Evolutionary conservation across 2,888 invertebrate genomes (phyloP), one percentile per base, ranked within the genome.

Genomic region (Polietes domitor): DNA sequence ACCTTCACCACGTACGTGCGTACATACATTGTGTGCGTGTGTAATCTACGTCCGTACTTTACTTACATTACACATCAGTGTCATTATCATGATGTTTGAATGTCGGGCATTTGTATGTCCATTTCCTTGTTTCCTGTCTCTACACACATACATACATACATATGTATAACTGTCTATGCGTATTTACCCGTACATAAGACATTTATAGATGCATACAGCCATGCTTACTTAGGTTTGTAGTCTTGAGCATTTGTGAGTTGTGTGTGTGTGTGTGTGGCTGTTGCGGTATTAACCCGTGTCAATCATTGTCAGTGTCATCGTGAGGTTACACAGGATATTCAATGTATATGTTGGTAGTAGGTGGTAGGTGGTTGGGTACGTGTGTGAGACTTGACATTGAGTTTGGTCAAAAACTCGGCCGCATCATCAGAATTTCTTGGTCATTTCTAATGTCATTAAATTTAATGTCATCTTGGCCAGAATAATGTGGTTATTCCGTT

Each of bases 261-360:
- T 61, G 26, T 32, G 21, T 50, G 47, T 47, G 10, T 28, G 58
- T 47, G 15, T 37, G 2, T 68, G 5, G 17, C 70, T 77, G 26
- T n/a, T 47, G 47, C 26, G 68, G 61, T 71, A 74, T 82, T 82
- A 82, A 70, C 77, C 82, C 70, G 53, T 74, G 70, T 82, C 77
- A 77, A 74, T 82, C 82, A 82, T 74, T 77, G 82, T 68, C 77
- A 82, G 70, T 77, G 73, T 70, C 73, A 79, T 73, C 65, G 65
- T 24, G 53, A 79, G 55, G 73, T 43, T 79, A n/a, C 68, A 21
- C 65, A 68, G 43, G 43, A 68, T 24, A 68, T 24, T 26, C 61
- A 61, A 61, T 50, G 26, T 37, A 5, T 1, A 47, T n/a, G 47
- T 15, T 47, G n/a, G 1, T 47, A 0, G n/a, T 47, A 47, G 1